Evolutionary conservation across 2,113 vertebrate species (phyloP).

Genomic region (Hirundichthys speculiger): DNA sequence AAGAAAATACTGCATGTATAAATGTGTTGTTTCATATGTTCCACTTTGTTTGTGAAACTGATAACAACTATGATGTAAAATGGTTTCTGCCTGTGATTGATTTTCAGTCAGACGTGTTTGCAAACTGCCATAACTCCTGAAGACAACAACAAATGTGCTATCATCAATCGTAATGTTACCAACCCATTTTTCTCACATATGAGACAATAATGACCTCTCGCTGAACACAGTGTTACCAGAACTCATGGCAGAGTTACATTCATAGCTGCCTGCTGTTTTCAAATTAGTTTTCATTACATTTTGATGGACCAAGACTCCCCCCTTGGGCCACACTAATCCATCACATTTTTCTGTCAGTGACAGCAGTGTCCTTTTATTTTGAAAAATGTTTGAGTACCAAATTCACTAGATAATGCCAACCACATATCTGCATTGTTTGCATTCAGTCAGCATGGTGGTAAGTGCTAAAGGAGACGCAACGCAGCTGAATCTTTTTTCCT

Average conservation of each 20-base stretch:
- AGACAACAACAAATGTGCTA: slow-evolving; percentile 67
- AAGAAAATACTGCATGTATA: too few relatives aligned
- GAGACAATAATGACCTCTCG: slow-evolving; percentile 60
- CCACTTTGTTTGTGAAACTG: not conserved
- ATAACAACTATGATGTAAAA: slow-evolving; percentile 37
- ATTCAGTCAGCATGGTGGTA: not conserved
- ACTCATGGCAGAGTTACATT: slow-evolving; percentile 46
- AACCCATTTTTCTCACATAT: slow-evolving; percentile 58
- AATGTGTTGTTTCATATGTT: slow-evolving; percentile 5
- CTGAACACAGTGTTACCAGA: slow-evolving; percentile 42
- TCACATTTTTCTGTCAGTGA: slow-evolving; percentile 57
- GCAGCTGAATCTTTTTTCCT: not conserved
- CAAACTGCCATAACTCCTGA: slow-evolving; percentile 62
- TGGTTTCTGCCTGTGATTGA: slow-evolving; percentile 58
- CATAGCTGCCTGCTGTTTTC: slow-evolving; percentile 63
- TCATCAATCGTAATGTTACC: slow-evolving; percentile 69
- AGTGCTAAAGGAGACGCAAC: slow-evolving; percentile 2
- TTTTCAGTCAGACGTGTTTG: slow-evolving; percentile 55
- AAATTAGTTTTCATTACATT: slow-evolving; percentile 76
- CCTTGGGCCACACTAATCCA: slow-evolving; percentile 65
- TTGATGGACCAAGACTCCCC: slow-evolving; percentile 70
- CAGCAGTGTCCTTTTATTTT: slow-evolving; percentile 59
- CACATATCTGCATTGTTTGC: not conserved
- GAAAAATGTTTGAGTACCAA: slow-evolving; percentile 1
- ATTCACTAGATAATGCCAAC: slow-evolving; percentile 14